Percentiles rank a stretch among this genome's conserved stretches.
phyloP scores from a whole-genome alignment of 1,140 invertebrate species.

The Drosophila quadrilineata region DNA sequence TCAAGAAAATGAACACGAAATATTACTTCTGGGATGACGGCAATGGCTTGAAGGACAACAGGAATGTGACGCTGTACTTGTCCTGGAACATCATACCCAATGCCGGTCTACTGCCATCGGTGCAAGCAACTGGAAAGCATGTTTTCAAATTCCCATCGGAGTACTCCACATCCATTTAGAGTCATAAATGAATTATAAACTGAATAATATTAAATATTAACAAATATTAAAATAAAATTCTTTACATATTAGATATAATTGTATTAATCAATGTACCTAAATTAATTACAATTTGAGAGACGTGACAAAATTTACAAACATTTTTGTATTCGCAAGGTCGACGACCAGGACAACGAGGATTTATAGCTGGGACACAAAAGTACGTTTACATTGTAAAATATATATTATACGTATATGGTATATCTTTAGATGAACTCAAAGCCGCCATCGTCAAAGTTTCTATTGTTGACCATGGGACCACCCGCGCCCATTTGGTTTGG shows the following conservation, averaged over 20 bases:
- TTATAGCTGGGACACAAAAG: neutral
- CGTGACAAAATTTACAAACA: slow-evolving; percentile 22
- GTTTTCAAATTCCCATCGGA: slow-evolving; percentile 94
- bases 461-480: slow-evolving; percentile 68
- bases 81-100: slow-evolving; percentile 99
- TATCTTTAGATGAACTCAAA: slow-evolving; percentile 75
- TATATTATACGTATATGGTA: too few relatives aligned
- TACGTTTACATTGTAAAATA: slow-evolving; percentile 6
- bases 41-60: slow-evolving; percentile 95
- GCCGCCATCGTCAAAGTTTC: slow-evolving; percentile 73
- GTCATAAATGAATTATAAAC: too few relatives aligned
- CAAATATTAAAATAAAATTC: slow-evolving; percentile 33
- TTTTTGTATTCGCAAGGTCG: slow-evolving; percentile 4
- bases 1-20: slow-evolving; percentile 97
- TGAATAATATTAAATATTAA: too few relatives aligned
- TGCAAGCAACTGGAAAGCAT: slow-evolving; percentile 91
- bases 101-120: slow-evolving; percentile 94
- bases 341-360: neutral
- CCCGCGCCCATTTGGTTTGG: slow-evolving; percentile 78
- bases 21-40: slow-evolving; percentile 99
- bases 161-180: slow-evolving; percentile 85
- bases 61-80: slow-evolving; percentile 95
- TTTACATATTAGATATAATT: slow-evolving; percentile 17
- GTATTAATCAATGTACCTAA: slow-evolving; percentile 8
- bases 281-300: slow-evolving; percentile 9